A percentile compares a stretch with the other conserved stretches of the same genome.
Conservation (phyloP, 2,113 vertebrate species). For the Cairina moschata region DNA sequence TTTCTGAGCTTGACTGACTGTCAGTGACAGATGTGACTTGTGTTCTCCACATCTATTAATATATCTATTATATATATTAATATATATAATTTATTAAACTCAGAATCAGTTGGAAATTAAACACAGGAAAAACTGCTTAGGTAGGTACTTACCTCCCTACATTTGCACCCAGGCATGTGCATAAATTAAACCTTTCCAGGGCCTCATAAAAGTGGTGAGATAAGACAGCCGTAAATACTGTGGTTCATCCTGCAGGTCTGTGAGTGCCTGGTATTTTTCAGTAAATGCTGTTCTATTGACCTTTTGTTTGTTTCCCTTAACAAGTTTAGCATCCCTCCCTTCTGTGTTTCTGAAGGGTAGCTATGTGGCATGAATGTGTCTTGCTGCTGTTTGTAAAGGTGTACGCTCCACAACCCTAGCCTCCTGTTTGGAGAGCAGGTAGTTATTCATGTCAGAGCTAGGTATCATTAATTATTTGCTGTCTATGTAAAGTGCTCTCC, state of each 20-base stretch:
- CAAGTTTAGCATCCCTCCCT: background rate
- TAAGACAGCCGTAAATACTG: background rate
- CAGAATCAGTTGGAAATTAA: background rate
- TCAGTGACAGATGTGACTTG: background rate
- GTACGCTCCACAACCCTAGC: background rate
- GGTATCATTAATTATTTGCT: slow-evolving; percentile 24
- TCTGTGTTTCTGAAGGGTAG: background rate
- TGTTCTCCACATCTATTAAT: background rate
- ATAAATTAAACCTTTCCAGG: background rate
- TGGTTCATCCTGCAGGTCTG: background rate
- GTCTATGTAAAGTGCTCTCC: background rate
- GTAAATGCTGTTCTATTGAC: background rate
- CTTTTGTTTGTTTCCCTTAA: background rate
- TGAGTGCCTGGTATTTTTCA: background rate
- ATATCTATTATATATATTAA: background rate
- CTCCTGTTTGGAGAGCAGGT: background rate
- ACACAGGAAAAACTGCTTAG: background rate
- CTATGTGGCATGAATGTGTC: background rate
- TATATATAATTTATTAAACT: background rate
- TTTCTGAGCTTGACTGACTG: background rate
- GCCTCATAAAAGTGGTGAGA: background rate
- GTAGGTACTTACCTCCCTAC: background rate
- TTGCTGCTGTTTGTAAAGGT: background rate
- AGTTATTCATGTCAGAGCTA: background rate
- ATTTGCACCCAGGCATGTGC: background rate